phyloP scores from a whole-genome alignment of 2,113 vertebrate genomes.

The Indri indri region DNA sequence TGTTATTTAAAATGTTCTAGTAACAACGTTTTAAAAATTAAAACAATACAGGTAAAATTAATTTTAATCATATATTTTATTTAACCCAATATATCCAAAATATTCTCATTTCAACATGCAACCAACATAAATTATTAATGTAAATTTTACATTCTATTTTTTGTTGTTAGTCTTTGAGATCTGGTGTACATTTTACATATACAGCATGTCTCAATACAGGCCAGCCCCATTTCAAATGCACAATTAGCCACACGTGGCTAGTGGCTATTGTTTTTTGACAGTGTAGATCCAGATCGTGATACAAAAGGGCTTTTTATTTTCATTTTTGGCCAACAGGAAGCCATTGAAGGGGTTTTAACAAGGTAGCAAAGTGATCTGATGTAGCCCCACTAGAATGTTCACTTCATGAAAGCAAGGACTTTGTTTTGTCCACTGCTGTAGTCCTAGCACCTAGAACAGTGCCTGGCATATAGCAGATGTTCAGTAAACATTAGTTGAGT shows the following conservation, averaged over 20 bases:
- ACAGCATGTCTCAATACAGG: not conserved
- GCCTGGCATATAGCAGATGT: not conserved
- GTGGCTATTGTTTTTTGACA: not conserved
- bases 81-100: not conserved
- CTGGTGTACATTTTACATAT: not conserved
- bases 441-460: not conserved
- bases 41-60: not conserved
- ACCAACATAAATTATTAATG: not conserved
- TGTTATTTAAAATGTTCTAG: not conserved
- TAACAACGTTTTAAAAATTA: not conserved
- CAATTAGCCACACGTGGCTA: not conserved
- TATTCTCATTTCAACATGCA: slow-evolving; percentile 24
- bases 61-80: not conserved
- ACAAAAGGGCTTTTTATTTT: not conserved
- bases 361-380: not conserved
- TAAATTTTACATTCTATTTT: not conserved
- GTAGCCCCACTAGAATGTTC: not conserved
- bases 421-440: not conserved
- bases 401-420: not conserved
- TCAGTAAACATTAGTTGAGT: slow-evolving; percentile 6
- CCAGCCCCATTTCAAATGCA: not conserved
- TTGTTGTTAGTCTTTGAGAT: slow-evolving; percentile 35
- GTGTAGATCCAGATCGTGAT: not conserved
- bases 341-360: not conserved
- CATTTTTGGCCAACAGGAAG: not conserved